phyloP scores from a whole-genome alignment of 1,140 invertebrate species.

The Meteorus sp. region DNA sequence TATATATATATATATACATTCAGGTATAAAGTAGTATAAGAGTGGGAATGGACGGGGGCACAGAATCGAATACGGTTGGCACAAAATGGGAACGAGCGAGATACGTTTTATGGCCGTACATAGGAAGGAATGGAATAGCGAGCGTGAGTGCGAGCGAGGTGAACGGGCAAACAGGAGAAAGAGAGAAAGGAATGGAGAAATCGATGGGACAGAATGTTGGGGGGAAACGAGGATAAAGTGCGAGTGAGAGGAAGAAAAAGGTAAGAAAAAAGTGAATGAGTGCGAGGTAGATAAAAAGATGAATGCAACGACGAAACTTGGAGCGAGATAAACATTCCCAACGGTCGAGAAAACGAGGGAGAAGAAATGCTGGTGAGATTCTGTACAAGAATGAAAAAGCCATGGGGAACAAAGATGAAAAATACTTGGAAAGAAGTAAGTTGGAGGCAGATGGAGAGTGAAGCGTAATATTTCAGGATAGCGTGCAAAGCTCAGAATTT shows the following conservation, averaged over 20 bases:
- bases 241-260: neutral
- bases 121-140: no score
- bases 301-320: no score
- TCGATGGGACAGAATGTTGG: conserved; percentile 2
- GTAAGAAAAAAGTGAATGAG: conserved; percentile 2
- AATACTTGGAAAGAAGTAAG: no score
- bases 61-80: no score
- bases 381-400: no score
- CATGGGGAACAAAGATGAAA: no score
- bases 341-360: no score
- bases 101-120: no score
- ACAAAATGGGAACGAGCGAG: no score
- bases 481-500: conserved; percentile 43
- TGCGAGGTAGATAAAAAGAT: conserved; percentile 15
- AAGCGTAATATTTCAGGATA: conserved; percentile 41
- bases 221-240: neutral
- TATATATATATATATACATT: conserved; percentile 7
- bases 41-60: neutral
- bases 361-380: no score
- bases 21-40: no score
- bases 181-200: neutral
- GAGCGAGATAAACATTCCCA: no score
- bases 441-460: conserved; percentile 14
- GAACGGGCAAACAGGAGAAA: neutral
- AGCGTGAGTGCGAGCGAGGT: neutral